phyloP scores from a whole-genome alignment of 1,140 invertebrate genomes.

The Drosophila paulistorum region DNA sequence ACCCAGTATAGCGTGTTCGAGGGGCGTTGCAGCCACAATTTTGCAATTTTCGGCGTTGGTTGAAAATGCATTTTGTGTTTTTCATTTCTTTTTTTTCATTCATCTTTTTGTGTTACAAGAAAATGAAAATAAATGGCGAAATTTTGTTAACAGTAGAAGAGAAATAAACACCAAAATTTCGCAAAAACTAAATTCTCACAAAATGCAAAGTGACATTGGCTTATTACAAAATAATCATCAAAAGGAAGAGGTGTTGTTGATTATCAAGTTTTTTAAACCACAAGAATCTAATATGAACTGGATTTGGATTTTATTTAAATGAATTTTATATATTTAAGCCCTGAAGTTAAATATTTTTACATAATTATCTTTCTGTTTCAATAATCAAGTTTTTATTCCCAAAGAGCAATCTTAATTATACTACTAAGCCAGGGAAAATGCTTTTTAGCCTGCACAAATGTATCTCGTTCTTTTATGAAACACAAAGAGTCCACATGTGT shows the following conservation, averaged over 20 bases:
- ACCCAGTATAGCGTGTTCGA: background rate
- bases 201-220: conserved; percentile 1
- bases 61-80: conserved; percentile 6
- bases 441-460: background rate
- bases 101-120: conserved; percentile 1
- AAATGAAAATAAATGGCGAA: conserved; percentile 11
- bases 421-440: background rate
- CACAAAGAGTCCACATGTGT: background rate
- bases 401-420: too few species aligned
- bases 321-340: too few species aligned
- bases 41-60: conserved; percentile 3
- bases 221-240: background rate
- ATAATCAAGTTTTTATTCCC: too few species aligned
- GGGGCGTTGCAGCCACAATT: background rate
- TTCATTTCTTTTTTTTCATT: background rate
- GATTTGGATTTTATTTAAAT: too few species aligned
- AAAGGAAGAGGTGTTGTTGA: background rate
- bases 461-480: background rate
- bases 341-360: too few species aligned
- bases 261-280: background rate
- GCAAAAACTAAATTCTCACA: background rate
- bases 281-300: background rate
- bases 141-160: background rate
- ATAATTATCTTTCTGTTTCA: too few species aligned
- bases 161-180: background rate